Base-by-base conservation (phyloP, 2,113 vertebrate genomes). In the Oxygymnocypris stewartii region DNA sequence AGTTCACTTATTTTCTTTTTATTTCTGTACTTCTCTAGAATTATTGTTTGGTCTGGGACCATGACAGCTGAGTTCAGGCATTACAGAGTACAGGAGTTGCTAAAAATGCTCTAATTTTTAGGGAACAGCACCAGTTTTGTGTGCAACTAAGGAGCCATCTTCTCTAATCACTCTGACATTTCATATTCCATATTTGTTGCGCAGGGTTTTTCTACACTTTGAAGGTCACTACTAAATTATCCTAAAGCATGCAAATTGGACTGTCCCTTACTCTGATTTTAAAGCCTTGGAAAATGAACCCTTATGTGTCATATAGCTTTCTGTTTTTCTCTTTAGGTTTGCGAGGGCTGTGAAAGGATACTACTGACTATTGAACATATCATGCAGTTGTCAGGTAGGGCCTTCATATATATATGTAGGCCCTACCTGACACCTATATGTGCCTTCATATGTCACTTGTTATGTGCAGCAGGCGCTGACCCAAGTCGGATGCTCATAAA, bases 201-300 rank as follows among this genome's bases (percentile, higher is more conserved):
- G 65, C 86, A 85, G 89, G 90, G 65, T 92, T 93, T 91, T 84
- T 85, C 35, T 87, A 83, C 89, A 89, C 91, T 93, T 92, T 93
- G 94, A 95, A 95, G 95, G 95, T 95, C 95, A 95, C 86, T 84
- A 78, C 84, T 59, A 92, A 95, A 94, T 93, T 89, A 90, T 92
- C 91, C 93, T 91, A 93, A 93, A 91, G 92, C 91, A 92, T 93
- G 93, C 91, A 95, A 94, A 95, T 94, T 84, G 78, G 65, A 65
- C 74, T 23, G 51, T 84, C 74, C 80, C 79, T 84, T 86, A 44
- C 23, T 81, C 82, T 51, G 57, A 84, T 87, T 87, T 88, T 85
- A 84, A 84, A 79, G 42, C 67, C 31, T 25, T 69, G 47, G 80
- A 85, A 85, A 85, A 69, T 79, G 44, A 51, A 83, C 79, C 83